Percentiles rank a stretch among this genome's conserved stretches.
Evolutionary conservation across 2,113 vertebrate genomes (phyloP).

Genomic region (Hydrolagus affinis): DNA sequence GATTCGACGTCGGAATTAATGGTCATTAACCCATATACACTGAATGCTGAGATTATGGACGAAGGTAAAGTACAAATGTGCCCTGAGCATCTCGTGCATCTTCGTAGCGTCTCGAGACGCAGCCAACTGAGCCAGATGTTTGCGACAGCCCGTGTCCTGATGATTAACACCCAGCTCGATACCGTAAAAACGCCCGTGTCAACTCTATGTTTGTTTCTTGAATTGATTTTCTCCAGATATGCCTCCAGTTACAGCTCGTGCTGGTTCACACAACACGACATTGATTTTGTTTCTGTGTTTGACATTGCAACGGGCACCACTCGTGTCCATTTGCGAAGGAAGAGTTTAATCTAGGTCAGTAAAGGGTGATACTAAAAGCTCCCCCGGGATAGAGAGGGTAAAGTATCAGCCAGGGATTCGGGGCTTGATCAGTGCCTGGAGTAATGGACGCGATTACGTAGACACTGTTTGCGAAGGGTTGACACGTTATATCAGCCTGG

Average conservation of each 20-base stretch:
- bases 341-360: background rate
- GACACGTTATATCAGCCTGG: too few species aligned
- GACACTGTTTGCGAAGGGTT: too few species aligned
- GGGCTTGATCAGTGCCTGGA: too few species aligned
- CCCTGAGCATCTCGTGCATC: background rate
- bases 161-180: background rate
- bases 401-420: too few species aligned
- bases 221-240: background rate
- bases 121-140: background rate
- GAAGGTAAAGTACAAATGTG: conserved; percentile 3
- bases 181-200: background rate
- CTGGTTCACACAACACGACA: too few species aligned
- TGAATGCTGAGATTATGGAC: conserved; percentile 16
- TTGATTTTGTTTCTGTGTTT: background rate
- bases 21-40: conserved; percentile 6
- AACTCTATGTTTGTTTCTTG: background rate
- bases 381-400: too few species aligned
- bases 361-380: background rate
- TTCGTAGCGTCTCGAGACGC: background rate
- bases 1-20: conserved; percentile 16
- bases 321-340: background rate
- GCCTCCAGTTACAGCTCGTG: background rate
- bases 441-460: too few species aligned
- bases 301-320: background rate
- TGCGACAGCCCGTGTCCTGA: background rate